These are phyloP conservation scores for Ctenicera cuprea DNA, from an alignment of 2,888 invertebrate genomes.

Conservation along the genomic window DNA sequence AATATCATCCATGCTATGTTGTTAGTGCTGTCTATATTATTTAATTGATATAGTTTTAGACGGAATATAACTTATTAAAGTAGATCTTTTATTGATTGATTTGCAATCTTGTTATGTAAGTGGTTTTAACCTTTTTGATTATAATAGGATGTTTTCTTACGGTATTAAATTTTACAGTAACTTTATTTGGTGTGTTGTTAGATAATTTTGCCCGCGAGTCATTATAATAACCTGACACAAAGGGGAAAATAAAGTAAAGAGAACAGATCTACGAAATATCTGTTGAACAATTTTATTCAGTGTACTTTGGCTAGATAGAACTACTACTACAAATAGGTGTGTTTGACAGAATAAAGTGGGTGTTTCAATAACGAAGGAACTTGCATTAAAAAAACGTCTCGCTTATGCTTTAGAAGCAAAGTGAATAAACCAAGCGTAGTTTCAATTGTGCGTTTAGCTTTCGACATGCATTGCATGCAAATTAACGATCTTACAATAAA, in stretches of 20 bases:
- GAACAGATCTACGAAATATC: slow-evolving; percentile 15
- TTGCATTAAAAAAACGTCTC: slow-evolving; percentile 62
- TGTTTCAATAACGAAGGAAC: slow-evolving; percentile 54
- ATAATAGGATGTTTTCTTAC: slow-evolving; percentile 49
- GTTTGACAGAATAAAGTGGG: slow-evolving; percentile 48
- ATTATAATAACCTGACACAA: slow-evolving; percentile 37
- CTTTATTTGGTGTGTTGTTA: slow-evolving; percentile 51
- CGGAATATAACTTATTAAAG: slow-evolving; percentile 55
- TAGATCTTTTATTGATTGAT: slow-evolving; percentile 55
- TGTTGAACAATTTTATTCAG: slow-evolving; percentile 41
- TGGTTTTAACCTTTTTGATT: slow-evolving; percentile 50
- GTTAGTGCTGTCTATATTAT: slow-evolving; percentile 58
- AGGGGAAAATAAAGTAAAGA: slow-evolving; percentile 35
- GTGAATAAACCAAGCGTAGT: slow-evolving; percentile 64
- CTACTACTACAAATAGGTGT: slow-evolving; percentile 49
- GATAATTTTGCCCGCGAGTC: slow-evolving; percentile 37
- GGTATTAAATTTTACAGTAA: slow-evolving; percentile 52
- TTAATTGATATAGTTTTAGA: slow-evolving; percentile 53
- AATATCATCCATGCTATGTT: slow-evolving; percentile 54
- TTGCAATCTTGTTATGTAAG: slow-evolving; percentile 52
- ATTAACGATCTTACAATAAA: slow-evolving; percentile 47
- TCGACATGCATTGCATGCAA: slow-evolving; percentile 65
- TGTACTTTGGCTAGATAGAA: slow-evolving; percentile 49
- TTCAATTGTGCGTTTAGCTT: slow-evolving; percentile 66
- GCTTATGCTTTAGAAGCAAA: slow-evolving; percentile 68